A percentile compares a stretch with the other conserved stretches of the same genome.
These are phyloP conservation scores for Centruroides sculpturatus DNA, from an alignment of 1,140 invertebrate species.

Conservation along the genomic window DNA sequence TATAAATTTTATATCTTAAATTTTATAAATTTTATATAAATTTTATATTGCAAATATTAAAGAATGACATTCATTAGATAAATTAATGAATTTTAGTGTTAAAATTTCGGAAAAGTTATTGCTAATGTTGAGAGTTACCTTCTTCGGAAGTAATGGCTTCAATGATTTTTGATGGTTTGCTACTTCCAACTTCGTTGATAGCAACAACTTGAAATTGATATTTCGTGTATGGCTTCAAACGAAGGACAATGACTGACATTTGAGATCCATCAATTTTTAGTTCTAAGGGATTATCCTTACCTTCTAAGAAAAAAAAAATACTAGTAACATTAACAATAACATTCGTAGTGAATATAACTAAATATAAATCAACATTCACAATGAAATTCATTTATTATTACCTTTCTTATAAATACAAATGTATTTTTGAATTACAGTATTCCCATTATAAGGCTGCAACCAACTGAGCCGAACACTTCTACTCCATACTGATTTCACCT, in stretches of 20 bases:
- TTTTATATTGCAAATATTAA: too few species aligned
- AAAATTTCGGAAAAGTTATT: too few species aligned
- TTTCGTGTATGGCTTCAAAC: constrained; percentile 1
- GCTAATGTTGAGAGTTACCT: constrained; percentile 32
- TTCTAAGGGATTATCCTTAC: background rate
- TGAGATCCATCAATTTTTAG: constrained; percentile 7
- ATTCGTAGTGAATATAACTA: too few species aligned
- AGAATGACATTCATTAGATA: too few species aligned
- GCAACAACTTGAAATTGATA: constrained; percentile 23
- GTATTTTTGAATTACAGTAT: constrained; percentile 80
- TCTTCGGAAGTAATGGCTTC: constrained; percentile 67
- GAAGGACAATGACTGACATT: constrained; percentile 5
- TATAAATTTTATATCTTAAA: too few species aligned
- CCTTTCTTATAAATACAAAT: too few species aligned
- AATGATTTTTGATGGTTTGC: constrained; percentile 69
- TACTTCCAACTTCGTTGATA: constrained; percentile 40
- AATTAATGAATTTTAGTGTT: too few species aligned
- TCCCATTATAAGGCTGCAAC: constrained; percentile 76
- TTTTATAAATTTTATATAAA: too few species aligned
- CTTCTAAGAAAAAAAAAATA: too few species aligned
- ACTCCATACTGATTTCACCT: constrained; percentile 80
- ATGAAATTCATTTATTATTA: too few species aligned
- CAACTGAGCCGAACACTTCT: constrained; percentile 77
- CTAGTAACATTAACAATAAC: too few species aligned
- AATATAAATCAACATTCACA: too few species aligned